A percentile compares a stretch with the other conserved stretches of the same genome.
phyloP scores from a whole-genome alignment of 2,888 invertebrate species.

The Ischnus inquisitorius region DNA sequence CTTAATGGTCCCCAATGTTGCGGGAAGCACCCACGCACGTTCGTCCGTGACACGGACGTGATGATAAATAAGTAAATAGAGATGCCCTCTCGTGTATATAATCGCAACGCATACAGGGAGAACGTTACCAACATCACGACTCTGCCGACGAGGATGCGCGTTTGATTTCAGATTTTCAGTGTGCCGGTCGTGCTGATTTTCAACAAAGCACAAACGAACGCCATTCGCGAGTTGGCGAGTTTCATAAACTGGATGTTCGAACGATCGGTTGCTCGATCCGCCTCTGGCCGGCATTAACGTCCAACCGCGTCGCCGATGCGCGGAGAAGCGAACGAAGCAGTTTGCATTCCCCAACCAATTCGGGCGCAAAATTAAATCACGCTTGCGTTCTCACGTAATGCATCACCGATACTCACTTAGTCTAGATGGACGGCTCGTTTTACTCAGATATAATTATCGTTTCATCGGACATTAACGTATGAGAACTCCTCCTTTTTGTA shows the following conservation, averaged over 20 bases:
- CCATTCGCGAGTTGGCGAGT: neutral
- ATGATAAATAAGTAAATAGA: slow-evolving; percentile 70
- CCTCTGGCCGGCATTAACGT: slow-evolving; percentile 27
- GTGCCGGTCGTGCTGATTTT: neutral
- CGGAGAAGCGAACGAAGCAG: slow-evolving; percentile 9
- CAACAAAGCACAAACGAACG: neutral
- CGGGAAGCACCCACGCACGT: slow-evolving; percentile 22
- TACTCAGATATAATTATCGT: neutral
- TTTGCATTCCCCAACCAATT: slow-evolving; percentile 42
- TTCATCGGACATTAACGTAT: neutral
- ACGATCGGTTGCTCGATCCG: slow-evolving; percentile 33
- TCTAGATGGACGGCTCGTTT: neutral
- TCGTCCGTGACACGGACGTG: slow-evolving; percentile 57
- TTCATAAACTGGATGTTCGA: slow-evolving; percentile 27
- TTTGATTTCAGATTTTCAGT: slow-evolving; percentile 6
- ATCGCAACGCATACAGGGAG: slow-evolving; percentile 26
- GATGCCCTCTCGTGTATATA: slow-evolving; percentile 31
- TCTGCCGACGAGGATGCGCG: neutral
- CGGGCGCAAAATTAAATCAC: slow-evolving; percentile 19
- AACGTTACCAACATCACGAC: neutral
- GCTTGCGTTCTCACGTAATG: slow-evolving; percentile 31
- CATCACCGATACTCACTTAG: slow-evolving; percentile 8
- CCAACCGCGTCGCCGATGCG: neutral
- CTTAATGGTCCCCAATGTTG: slow-evolving; percentile 61
- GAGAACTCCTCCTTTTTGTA: neutral